A percentile compares a stretch with the other conserved stretches of the same genome.
These are phyloP conservation scores for roundworm (Caenorhabditis elegans) DNA, from an alignment of 1,140 invertebrate genomes.

Conservation along the genomic window DNA sequence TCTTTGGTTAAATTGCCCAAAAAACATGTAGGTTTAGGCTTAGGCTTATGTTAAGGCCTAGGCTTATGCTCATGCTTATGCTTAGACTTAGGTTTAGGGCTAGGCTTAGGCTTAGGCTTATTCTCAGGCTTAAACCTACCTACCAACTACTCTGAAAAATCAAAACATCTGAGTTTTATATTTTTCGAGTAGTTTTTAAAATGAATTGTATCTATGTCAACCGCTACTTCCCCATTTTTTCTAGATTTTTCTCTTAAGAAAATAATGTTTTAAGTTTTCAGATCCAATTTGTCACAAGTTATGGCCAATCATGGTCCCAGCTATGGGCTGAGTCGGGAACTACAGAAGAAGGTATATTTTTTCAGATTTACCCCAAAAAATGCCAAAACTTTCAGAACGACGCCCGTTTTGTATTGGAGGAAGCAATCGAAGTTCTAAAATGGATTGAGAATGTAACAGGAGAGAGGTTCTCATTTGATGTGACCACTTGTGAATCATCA, in stretches of 20 bases:
- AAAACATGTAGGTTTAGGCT: no score
- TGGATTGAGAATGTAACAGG: conserved; percentile 70
- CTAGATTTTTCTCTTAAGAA: background rate
- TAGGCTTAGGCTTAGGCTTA: no score
- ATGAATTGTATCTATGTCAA: no score
- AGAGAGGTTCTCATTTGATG: conserved; percentile 66
- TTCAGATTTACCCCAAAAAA: background rate
- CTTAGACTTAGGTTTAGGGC: no score
- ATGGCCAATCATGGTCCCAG: conserved; percentile 72
- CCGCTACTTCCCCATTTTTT: no score
- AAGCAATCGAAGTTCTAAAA: conserved; percentile 68
- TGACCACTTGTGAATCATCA: conserved; percentile 67
- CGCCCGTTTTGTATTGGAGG: conserved; percentile 70
- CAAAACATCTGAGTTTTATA: no score
- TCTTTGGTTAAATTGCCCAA: no score
- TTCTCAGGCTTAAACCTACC: no score
- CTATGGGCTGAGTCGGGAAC: conserved; percentile 71
- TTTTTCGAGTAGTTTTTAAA: no score
- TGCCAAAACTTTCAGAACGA: conserved; percentile 68
- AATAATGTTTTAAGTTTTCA: background rate
- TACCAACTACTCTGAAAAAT: no score
- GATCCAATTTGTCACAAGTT: conserved; percentile 42
- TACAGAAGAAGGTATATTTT: conserved; percentile 69
- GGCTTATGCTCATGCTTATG: no score
- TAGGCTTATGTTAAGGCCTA: no score